Base-by-base conservation (phyloP, 2,797 vertebrate genomes). In the Eutrigla gurnardus region DNA sequence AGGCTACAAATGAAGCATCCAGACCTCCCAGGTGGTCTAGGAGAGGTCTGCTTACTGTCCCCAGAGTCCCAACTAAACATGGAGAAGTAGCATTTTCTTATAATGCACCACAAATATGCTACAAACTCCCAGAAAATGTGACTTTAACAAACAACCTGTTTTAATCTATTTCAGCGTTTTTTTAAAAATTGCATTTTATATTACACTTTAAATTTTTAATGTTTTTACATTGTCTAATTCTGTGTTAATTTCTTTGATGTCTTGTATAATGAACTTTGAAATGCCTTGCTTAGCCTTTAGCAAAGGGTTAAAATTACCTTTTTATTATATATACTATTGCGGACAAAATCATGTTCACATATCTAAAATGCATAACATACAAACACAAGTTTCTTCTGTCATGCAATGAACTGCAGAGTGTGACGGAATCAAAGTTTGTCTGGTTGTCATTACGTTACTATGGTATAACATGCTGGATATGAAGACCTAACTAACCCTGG, bases 391-490 rank as follows among this genome's bases (percentile, higher is more conserved):
- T 25, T 1, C 54, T 49, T 47, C 42, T 18, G 45, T 77, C 68
- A 70, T 68, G 40, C 37, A 50, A 45, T 37, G 49, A 81, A 14
- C 57, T 35, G 32, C 47, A 53, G 1, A 50, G 17, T 72, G 35
- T 14, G 43, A 55, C 59, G 65, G 65, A 59, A 65, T 65, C 46
- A 54, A 17, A 40, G 59, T 73, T 69, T 55, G 64, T 69, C 82
- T 89, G 80, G 86, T 87, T 87, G 80, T 87, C 80, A 83, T 91
- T 86, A 88, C 33, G 15, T 77, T 70, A 36, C 80, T 73, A 80
- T 79, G 84, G 73, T 14, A 75, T 73, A 84, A 82, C 64, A 65
- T 54, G 62, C 52, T 73, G 79, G 59, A 75, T 46, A 61, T 35
- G 59, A 54, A 74, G 25, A 75, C 42, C 63, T 60, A 43, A 75